phyloP scores from a whole-genome alignment of 2,113 vertebrate species.

The Zonotrichia leucophrys region DNA sequence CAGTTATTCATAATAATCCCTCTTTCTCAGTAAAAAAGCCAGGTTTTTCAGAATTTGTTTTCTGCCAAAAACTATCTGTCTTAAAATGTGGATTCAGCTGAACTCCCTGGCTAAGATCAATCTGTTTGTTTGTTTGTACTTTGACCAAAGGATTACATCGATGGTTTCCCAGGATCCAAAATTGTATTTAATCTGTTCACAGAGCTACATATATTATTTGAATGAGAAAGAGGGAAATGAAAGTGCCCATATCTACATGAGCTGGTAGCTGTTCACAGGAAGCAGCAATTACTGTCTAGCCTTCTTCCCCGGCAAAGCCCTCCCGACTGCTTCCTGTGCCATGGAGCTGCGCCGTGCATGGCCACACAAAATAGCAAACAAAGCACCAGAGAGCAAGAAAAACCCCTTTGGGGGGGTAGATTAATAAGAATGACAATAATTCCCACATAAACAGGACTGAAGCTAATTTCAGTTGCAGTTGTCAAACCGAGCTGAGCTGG shows the following conservation, averaged over 20 bases:
- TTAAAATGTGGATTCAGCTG: background rate
- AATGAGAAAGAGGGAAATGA: constrained; percentile 19
- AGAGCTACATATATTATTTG: background rate
- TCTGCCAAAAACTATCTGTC: background rate
- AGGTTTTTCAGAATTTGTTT: background rate
- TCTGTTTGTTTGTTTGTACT: background rate
- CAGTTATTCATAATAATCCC: background rate
- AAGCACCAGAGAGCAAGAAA: background rate
- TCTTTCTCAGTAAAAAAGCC: background rate
- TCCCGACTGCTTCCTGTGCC: fast-evolving
- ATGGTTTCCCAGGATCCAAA: background rate
- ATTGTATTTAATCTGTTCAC: background rate
- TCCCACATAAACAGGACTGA: background rate
- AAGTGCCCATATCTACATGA: background rate
- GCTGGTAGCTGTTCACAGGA: background rate
- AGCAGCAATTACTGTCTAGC: background rate
- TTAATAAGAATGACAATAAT: background rate
- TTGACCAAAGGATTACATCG: background rate
- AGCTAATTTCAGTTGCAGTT: background rate
- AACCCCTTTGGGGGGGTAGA: background rate
- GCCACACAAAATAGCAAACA: background rate
- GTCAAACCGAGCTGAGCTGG: background rate
- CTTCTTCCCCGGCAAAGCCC: background rate
- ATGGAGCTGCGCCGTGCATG: fast-evolving
- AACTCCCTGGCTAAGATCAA: background rate